Percentiles rank a stretch among this genome's conserved stretches.
phyloP scores from a whole-genome alignment of 2,797 vertebrate genomes.

The Notoglanidium macrostoma region DNA sequence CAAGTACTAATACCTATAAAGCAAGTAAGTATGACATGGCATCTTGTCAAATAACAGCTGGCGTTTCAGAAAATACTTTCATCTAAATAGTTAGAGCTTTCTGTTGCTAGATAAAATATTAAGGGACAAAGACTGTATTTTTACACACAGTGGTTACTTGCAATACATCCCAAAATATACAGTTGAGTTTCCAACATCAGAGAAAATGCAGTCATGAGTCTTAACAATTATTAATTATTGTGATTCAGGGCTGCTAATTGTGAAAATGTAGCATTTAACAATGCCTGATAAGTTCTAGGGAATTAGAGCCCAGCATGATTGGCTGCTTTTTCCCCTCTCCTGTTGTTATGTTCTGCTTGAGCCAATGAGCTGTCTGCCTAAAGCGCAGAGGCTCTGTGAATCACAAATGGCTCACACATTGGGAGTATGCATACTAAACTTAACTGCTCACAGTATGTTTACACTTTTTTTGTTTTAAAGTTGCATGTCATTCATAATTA shows the following conservation, averaged over 20 bases:
- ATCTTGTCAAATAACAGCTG: not conserved
- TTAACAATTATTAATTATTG: not conserved
- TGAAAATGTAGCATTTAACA: slow-evolving; percentile 4
- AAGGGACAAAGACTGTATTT: not conserved
- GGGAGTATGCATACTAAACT: not conserved
- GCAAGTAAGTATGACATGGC: not conserved
- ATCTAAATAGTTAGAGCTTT: not conserved
- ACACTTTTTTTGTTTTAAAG: not conserved
- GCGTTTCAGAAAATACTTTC: not conserved
- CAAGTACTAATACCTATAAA: not conserved
- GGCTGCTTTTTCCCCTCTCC: slow-evolving; percentile 30
- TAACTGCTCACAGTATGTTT: not conserved
- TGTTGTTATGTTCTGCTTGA: slow-evolving; percentile 28
- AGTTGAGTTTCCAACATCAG: not conserved
- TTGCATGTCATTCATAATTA: not conserved
- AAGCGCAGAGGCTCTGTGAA: not conserved
- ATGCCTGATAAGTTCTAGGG: not conserved
- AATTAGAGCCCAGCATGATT: slow-evolving; percentile 28
- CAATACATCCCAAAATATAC: not conserved
- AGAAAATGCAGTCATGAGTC: not conserved
- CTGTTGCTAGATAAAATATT: not conserved
- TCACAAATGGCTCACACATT: slow-evolving; percentile 21
- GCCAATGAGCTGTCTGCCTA: slow-evolving; percentile 33
- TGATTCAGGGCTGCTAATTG: not conserved
- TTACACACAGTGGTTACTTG: not conserved